A percentile compares a stretch with the other conserved stretches of the same genome.
These are phyloP conservation scores for Notodonta ziczac DNA, from an alignment of 2,888 invertebrate species.

Conservation along the genomic window DNA sequence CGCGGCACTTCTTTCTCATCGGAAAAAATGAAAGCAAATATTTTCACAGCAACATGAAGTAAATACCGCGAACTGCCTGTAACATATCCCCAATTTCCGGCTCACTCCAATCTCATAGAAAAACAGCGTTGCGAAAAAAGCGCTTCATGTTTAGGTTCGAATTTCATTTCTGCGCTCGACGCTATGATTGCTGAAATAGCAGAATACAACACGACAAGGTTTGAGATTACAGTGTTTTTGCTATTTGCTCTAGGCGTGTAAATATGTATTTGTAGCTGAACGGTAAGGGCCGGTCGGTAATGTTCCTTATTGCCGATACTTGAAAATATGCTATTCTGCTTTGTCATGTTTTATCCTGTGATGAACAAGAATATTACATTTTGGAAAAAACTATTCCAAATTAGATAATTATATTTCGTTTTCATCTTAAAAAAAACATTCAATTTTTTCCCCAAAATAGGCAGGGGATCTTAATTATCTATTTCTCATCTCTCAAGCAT, in stretches of 20 bases:
- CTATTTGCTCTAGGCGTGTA: neutral
- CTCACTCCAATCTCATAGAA: constrained; percentile 44
- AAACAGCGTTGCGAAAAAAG: constrained; percentile 39
- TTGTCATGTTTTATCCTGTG: too few species aligned
- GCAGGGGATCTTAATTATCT: too few species aligned
- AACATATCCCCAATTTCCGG: constrained; percentile 45
- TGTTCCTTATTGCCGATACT: neutral
- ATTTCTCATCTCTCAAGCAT: constrained; percentile 7
- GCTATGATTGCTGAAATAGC: constrained; percentile 20
- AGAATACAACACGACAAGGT: neutral
- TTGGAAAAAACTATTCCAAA: too few species aligned
- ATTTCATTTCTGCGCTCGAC: constrained; percentile 27
- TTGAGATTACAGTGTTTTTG: neutral
- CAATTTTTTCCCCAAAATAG: too few species aligned
- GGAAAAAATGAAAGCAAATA: constrained; percentile 38
- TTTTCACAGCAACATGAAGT: constrained; percentile 33
- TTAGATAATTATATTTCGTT: too few species aligned
- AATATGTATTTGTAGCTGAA: neutral
- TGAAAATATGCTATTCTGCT: too few species aligned
- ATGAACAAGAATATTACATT: too few species aligned
- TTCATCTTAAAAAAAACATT: too few species aligned
- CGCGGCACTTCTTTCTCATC: constrained; percentile 22
- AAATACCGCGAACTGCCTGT: constrained; percentile 41
- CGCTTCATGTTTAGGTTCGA: constrained; percentile 33
- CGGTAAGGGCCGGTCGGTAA: too few species aligned